These are phyloP conservation scores for Lasioglossum morio DNA, from an alignment of 2,888 invertebrate species.

Conservation along the genomic window DNA sequence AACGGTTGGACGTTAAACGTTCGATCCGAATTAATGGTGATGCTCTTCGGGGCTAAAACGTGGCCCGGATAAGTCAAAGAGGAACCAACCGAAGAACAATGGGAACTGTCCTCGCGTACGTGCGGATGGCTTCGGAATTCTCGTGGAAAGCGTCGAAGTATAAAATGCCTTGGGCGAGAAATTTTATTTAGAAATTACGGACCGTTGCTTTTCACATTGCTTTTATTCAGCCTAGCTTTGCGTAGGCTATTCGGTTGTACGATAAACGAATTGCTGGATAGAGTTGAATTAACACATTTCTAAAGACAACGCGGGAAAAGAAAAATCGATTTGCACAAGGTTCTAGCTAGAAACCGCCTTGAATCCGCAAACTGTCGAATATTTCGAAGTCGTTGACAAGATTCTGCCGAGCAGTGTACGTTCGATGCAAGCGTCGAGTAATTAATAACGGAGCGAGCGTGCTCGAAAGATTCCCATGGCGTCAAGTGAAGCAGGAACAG, in stretches of 20 bases:
- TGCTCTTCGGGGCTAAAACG: conserved; percentile 14
- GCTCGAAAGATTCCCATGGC: background rate
- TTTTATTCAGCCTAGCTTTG: background rate
- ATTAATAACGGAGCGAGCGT: background rate
- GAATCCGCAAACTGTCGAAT: background rate
- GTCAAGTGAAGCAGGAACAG: background rate
- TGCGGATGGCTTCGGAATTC: background rate
- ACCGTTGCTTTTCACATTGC: background rate
- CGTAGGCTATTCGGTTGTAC: no score
- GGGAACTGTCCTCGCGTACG: background rate
- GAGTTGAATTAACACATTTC: no score
- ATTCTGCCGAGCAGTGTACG: background rate
- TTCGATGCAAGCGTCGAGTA: background rate
- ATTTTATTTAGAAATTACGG: background rate
- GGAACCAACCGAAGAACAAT: background rate
- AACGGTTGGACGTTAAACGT: conserved; percentile 7
- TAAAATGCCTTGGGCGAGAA: background rate
- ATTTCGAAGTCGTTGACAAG: background rate
- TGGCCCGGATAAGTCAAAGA: conserved; percentile 12
- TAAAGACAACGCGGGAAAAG: no score
- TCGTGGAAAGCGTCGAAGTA: background rate
- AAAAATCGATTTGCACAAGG: no score
- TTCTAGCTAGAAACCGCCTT: no score
- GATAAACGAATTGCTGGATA: no score
- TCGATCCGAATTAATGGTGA: conserved; percentile 16